phyloP scores from a whole-genome alignment of 37 sponge, comb jelly and placozoan genomes.

The Oopsacas minuta region DNA sequence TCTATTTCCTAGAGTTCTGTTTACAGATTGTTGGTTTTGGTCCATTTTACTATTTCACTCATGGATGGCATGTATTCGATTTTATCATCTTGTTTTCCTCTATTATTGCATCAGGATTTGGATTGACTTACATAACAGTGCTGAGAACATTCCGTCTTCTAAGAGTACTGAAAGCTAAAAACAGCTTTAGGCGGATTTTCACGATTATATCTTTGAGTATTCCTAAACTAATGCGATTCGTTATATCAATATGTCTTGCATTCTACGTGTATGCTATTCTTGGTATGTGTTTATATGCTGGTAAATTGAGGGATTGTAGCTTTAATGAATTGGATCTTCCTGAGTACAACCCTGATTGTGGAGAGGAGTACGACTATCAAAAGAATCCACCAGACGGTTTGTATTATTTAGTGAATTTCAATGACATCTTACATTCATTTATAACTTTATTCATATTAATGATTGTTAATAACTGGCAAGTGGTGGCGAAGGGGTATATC shows the following conservation, averaged over 20 bases:
- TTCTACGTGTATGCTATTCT: background rate
- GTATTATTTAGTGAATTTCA: constrained; percentile 25
- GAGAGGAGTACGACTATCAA: background rate
- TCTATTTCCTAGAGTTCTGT: background rate
- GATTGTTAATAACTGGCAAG: constrained; percentile 35
- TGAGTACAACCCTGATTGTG: background rate
- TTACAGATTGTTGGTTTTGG: background rate
- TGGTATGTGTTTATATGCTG: background rate
- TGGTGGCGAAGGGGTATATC: background rate
- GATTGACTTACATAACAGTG: background rate
- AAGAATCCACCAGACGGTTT: constrained; percentile 23
- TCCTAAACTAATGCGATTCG: constrained; percentile 5
- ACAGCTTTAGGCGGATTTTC: background rate
- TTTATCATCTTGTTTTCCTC: background rate
- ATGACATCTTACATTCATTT: constrained; percentile 18
- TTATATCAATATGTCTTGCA: background rate
- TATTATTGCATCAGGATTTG: background rate
- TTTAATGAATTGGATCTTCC: background rate
- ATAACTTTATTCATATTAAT: constrained; percentile 24
- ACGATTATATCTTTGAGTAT: background rate
- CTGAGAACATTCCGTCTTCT: background rate
- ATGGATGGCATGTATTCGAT: constrained; percentile 6
- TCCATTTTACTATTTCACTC: background rate
- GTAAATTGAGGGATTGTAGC: background rate
- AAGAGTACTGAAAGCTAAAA: background rate